A percentile compares a stretch with the other conserved stretches of the same genome.
Conservation (phyloP, 2,888 invertebrate genomes). For the Sussaba pulchella region DNA sequence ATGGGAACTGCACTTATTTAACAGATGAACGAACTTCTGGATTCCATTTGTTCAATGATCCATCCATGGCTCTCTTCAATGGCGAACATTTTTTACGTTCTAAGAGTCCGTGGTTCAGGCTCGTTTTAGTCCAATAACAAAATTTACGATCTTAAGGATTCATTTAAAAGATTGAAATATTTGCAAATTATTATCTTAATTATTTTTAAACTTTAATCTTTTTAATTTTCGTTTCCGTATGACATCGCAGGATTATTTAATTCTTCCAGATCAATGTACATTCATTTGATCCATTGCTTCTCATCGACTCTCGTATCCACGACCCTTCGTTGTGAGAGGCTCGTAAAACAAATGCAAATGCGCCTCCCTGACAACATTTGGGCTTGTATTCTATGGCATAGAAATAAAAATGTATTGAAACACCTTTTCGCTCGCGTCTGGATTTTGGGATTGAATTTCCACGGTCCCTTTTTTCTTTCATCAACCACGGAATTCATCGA, state of each 20-base stretch:
- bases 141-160: neutral
- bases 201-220: neutral
- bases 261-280: slow-evolving; percentile 12
- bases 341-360: slow-evolving; percentile 31
- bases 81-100: no score
- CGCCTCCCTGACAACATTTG: slow-evolving; percentile 4
- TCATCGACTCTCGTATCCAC: slow-evolving; percentile 42
- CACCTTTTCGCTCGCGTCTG: slow-evolving; percentile 5
- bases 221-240: no score
- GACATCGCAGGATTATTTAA: no score
- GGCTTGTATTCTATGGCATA: slow-evolving; percentile 16
- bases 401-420: slow-evolving; percentile 17
- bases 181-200: neutral
- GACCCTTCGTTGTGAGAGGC: slow-evolving; percentile 14
- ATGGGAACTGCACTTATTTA: slow-evolving; percentile 57
- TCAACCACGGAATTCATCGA: slow-evolving; percentile 10
- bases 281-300: slow-evolving; percentile 35
- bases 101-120: no score
- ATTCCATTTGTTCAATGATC: neutral
- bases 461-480: neutral
- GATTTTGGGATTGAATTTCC: slow-evolving; percentile 24
- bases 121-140: neutral
- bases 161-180: neutral
- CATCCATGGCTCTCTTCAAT: slow-evolving; percentile 30
- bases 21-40: slow-evolving; percentile 49